phyloP scores from a whole-genome alignment of 2,797 vertebrate genomes.

The Hozukius guyotensis region DNA sequence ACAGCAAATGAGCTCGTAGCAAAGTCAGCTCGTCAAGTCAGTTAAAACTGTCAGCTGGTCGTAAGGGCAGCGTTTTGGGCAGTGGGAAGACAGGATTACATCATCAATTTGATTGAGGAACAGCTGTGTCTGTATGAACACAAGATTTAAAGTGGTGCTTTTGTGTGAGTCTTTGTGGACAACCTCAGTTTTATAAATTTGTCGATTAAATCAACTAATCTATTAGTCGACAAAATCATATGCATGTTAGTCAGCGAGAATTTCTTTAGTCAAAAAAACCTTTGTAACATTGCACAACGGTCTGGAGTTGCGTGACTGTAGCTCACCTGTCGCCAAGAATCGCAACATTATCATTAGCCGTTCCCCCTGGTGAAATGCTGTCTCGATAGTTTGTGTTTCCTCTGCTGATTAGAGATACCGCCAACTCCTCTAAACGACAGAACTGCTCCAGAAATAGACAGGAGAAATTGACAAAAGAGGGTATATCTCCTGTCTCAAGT shows the following conservation, averaged over 20 bases:
- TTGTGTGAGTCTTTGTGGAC: too few species aligned
- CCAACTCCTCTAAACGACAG: neutral
- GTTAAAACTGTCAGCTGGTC: neutral
- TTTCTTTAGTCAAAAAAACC: neutral
- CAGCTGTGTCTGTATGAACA: neutral
- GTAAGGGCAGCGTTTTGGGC: neutral
- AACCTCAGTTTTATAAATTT: too few species aligned
- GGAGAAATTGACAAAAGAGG: neutral
- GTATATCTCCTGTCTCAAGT: neutral
- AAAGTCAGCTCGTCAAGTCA: neutral
- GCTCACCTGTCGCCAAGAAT: neutral
- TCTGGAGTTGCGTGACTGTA: neutral
- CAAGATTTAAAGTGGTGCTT: too few species aligned
- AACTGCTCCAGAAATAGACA: neutral
- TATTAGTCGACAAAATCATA: too few species aligned
- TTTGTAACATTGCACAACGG: neutral
- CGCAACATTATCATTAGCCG: neutral
- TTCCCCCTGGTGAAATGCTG: neutral
- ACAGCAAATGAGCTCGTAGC: neutral
- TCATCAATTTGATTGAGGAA: neutral
- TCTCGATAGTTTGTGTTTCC: neutral
- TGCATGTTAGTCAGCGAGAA: too few species aligned
- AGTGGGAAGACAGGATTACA: neutral
- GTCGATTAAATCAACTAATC: too few species aligned
- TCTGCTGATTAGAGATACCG: neutral